Base-by-base conservation (phyloP, 2,113 vertebrate species). In the Nerophis ophidion region DNA sequence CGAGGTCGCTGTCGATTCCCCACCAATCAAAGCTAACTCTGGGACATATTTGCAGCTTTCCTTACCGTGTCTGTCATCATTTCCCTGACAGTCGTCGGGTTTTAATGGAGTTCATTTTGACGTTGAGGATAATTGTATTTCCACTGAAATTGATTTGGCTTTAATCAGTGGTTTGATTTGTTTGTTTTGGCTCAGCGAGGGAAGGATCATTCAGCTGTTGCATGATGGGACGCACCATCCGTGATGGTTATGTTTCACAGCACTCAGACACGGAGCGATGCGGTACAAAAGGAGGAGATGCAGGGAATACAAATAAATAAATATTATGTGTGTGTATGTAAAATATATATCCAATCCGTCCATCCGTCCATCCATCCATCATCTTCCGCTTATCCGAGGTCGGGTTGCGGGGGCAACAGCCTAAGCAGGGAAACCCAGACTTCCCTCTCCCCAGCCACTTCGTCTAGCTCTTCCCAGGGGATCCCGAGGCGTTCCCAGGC, bases 151-250 rank as follows among this genome's bases (percentile, higher is more conserved):
- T 60, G 57, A 79, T 68, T 68, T 74, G 35, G 58, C 16, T 70
- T 65, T 66, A 73, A 81, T 81, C 68, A 55, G 60, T 16, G 44
- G 42, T 47, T 57, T 54, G 55, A 72, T 63, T 74, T 79, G 53
- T 82, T 81, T 81, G 79, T 70, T 72, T 73, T 60, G 11, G 66
- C 77, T 66, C 48, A 63, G 61, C 64, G 36, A 70, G 40, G 11
- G 60, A 52, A 38, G 49, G 49, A 79, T 70, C 72, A 57, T 46
- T 53, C 71, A 68, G 58, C 38, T 38, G 61, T 55, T 53, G 63
- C 61, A 65, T 74, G 68, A 57, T 40, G 68, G 61, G 66, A 69
- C 78, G 75, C 61, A 56, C 71, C 69, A 77, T 55, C 69, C 59
- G 58, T 66, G 59, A 64, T 61, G 71, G 75, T 63, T 71, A 48